Conservation (phyloP, 2,113 vertebrate species). For the Trichomycterus rosablanca region DNA sequence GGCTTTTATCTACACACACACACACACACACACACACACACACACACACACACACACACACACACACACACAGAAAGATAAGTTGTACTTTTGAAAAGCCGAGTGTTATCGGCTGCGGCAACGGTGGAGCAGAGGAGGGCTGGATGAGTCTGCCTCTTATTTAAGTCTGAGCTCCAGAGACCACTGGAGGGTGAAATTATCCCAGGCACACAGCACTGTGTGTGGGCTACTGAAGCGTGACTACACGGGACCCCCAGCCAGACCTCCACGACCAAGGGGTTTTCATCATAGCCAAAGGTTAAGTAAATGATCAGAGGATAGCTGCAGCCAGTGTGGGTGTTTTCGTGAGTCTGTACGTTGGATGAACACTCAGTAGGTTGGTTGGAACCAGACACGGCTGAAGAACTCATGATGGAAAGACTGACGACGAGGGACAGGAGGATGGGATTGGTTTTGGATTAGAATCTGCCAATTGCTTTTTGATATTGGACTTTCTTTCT, state of each 20-base stretch:
- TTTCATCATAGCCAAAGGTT: conserved; percentile 33
- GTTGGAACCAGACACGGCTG: not conserved
- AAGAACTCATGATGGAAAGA: not conserved
- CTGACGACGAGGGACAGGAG: not conserved
- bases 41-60: conserved; percentile 15
- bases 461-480: no score
- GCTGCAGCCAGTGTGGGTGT: conserved; percentile 20
- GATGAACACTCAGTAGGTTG: conserved; percentile 5
- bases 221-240: conserved; percentile 55
- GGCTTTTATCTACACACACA: conserved; percentile 23
- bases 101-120: conserved; percentile 50
- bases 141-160: conserved; percentile 49
- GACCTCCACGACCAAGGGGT: conserved; percentile 43
- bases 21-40: not conserved
- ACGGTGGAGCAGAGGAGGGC: conserved; percentile 48
- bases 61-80: conserved; percentile 50
- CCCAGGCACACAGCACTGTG: conserved; percentile 62
- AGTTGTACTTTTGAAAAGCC: conserved; percentile 58
- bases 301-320: conserved; percentile 40
- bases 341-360: conserved; percentile 16
- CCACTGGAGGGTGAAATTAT: conserved; percentile 71
- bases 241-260: conserved; percentile 55
- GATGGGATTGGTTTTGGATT: no score
- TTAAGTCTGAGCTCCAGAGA: conserved; percentile 55
- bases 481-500: no score